Conservation (phyloP, 2,113 vertebrate genomes). For the Australoheros scitulus region DNA sequence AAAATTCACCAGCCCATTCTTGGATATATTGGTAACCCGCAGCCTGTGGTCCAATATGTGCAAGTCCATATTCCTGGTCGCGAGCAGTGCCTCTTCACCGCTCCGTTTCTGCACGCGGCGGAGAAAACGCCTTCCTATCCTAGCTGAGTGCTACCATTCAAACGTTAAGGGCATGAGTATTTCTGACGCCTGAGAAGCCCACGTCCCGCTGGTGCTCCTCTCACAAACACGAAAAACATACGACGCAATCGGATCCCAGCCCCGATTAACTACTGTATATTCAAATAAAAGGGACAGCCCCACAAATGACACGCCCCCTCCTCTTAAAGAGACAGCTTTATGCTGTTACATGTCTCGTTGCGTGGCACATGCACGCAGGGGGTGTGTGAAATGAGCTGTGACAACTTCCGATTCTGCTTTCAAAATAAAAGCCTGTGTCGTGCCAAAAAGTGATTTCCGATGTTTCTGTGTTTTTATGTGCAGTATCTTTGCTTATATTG, state of each 20-base stretch:
- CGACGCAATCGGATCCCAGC: constrained; percentile 51
- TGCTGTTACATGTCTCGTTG: not conserved
- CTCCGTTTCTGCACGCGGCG: not conserved
- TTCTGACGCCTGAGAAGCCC: not conserved
- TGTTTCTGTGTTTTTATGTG: no score
- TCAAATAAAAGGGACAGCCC: constrained; percentile 57
- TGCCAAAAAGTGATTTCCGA: no score
- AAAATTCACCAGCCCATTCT: constrained; percentile 77
- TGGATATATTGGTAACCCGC: constrained; percentile 81
- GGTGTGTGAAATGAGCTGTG: not conserved
- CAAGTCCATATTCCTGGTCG: constrained; percentile 76
- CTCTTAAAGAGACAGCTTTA: constrained; percentile 72
- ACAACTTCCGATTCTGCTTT: not conserved
- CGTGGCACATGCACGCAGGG: not conserved
- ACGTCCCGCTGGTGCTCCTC: not conserved
- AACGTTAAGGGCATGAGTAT: not conserved
- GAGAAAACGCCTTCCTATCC: constrained; percentile 7
- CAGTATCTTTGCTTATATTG: no score
- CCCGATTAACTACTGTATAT: constrained; percentile 51
- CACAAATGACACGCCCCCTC: constrained; percentile 57
- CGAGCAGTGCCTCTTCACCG: not conserved
- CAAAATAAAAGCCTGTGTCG: not conserved
- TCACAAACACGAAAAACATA: constrained; percentile 51
- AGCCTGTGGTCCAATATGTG: constrained; percentile 84
- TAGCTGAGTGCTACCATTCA: not conserved